These are phyloP conservation scores for Chiloscyllium punctatum DNA, from an alignment of 2,797 vertebrate genomes.

Conservation along the genomic window DNA sequence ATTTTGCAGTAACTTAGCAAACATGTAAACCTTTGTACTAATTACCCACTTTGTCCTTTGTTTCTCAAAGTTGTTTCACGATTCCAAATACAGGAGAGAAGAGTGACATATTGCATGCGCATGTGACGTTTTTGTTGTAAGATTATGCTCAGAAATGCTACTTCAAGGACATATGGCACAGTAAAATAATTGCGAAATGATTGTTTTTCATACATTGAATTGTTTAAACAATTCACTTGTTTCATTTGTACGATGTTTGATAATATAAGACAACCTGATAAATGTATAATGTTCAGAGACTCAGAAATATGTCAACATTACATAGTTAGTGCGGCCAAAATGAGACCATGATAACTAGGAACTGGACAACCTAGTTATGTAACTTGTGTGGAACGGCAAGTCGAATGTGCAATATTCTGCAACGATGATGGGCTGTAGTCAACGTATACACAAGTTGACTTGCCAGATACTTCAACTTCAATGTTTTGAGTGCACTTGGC, in stretches of 20 bases:
- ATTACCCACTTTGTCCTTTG: too few species aligned
- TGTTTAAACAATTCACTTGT: fast-evolving
- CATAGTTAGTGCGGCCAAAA: not conserved
- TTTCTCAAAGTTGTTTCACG: too few species aligned
- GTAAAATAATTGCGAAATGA: not conserved
- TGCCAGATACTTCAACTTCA: not conserved
- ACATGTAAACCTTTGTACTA: too few species aligned
- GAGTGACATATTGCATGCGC: too few species aligned
- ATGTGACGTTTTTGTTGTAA: not conserved
- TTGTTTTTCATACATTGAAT: not conserved
- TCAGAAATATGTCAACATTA: not conserved
- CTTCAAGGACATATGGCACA: not conserved
- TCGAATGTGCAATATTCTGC: not conserved
- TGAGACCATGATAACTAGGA: not conserved
- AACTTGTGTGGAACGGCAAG: not conserved
- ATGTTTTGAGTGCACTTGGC: not conserved
- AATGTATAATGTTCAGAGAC: not conserved
- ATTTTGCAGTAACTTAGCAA: too few species aligned
- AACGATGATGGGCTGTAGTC: not conserved
- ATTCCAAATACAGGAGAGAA: too few species aligned
- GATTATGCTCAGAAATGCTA: not conserved
- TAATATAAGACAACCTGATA: not conserved
- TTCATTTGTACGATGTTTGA: too few species aligned
- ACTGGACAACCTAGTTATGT: not conserved
- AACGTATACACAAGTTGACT: not conserved